phyloP scores from a whole-genome alignment of 2,797 vertebrate genomes.

The Halcyon leucocephala region DNA sequence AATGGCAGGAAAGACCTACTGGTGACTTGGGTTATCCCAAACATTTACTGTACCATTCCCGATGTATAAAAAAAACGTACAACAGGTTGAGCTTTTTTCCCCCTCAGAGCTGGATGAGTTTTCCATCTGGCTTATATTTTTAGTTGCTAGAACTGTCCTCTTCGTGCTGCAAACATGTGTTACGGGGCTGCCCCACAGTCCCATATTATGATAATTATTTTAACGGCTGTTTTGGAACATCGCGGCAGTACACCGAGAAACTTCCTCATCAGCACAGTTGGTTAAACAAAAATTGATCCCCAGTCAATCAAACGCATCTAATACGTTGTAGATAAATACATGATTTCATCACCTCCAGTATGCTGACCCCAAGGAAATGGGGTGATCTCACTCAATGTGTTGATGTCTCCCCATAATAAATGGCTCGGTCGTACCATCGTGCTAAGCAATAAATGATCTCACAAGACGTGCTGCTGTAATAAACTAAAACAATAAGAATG shows the following conservation, averaged over 20 bases:
- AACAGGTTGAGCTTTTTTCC: conserved; percentile 51
- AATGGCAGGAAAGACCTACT: conserved; percentile 87
- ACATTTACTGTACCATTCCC: conserved; percentile 79
- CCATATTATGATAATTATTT: conserved; percentile 78
- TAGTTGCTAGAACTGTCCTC: conserved; percentile 63
- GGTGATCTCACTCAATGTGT: conserved; percentile 84
- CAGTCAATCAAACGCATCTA: conserved; percentile 79
- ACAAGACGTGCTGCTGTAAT: conserved; percentile 88
- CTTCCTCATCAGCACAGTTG: conserved; percentile 73
- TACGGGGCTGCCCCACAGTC: conserved; percentile 71
- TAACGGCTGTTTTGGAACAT: conserved; percentile 80
- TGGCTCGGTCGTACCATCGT: conserved; percentile 83
- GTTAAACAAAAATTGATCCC: conserved; percentile 82
- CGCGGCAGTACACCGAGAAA: conserved; percentile 69
- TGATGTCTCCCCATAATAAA: conserved; percentile 88
- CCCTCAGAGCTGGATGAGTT: conserved; percentile 72
- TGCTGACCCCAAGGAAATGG: conserved; percentile 66
- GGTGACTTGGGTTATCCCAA: conserved; percentile 83
- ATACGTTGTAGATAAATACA: conserved; percentile 86
- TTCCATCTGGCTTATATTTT: conserved; percentile 81
- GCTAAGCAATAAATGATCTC: conserved; percentile 91
- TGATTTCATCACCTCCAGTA: conserved; percentile 86
- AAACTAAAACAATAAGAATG: conserved; percentile 89
- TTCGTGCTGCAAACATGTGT: conserved; percentile 75
- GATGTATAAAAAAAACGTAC: conserved; percentile 78